A percentile compares a stretch with the other conserved stretches of the same genome.
Evolutionary conservation across 2,888 invertebrate genomes (phyloP).

Genomic region (Saturnia pavonia): DNA sequence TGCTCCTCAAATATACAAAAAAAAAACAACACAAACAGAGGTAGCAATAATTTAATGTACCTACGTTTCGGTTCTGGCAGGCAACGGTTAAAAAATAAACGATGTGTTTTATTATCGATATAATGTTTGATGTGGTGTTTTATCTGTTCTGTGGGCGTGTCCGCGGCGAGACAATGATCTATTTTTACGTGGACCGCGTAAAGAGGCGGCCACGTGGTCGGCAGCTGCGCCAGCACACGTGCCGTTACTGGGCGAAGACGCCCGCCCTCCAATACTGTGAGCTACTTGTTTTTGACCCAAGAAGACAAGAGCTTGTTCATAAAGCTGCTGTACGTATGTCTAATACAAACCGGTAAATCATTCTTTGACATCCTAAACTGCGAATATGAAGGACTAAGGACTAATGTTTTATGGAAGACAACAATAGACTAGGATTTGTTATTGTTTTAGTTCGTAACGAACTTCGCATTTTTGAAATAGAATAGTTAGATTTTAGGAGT

Average conservation of each 20-base stretch:
- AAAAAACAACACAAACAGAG: constrained; percentile 4
- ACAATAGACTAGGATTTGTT: neutral
- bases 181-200: constrained; percentile 71
- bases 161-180: constrained; percentile 74
- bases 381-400: neutral
- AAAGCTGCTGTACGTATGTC: neutral
- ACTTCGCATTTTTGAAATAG: neutral
- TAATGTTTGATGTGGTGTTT: constrained; percentile 78
- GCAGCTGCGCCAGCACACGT: constrained; percentile 79
- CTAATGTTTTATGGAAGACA: neutral
- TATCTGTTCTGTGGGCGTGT: constrained; percentile 76
- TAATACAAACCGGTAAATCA: neutral
- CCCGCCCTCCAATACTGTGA: constrained; percentile 38
- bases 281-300: constrained; percentile 22
- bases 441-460: neutral
- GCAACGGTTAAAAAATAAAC: constrained; percentile 59
- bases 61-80: constrained; percentile 42
- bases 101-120: constrained; percentile 61
- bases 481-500: neutral
- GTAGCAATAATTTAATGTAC: constrained; percentile 25
- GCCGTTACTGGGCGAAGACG: constrained; percentile 58
- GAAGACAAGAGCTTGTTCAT: constrained; percentile 14
- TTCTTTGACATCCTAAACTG: neutral
- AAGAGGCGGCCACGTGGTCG: constrained; percentile 76
- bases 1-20: neutral